Evolutionary conservation across 2,797 vertebrate species (phyloP).

Genomic region (Squalus acanthias): DNA sequence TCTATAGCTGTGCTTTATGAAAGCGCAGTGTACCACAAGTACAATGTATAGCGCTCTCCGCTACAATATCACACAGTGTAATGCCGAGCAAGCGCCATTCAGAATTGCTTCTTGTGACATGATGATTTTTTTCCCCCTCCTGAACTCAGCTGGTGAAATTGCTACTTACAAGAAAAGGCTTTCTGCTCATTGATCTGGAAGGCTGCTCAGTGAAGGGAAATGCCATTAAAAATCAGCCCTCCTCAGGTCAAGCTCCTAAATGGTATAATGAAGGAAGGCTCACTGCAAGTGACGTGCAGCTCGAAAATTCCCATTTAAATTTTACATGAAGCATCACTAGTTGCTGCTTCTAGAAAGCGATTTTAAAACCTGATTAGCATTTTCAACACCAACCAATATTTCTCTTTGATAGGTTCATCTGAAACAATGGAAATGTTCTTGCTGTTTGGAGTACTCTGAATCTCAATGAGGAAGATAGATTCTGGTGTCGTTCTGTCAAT

Average conservation of each 20-base stretch:
- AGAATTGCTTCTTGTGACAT: constrained; percentile 2
- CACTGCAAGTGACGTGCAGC: background rate
- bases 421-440: background rate
- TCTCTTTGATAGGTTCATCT: background rate
- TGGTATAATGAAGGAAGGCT: background rate
- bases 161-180: constrained; percentile 7
- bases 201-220: background rate
- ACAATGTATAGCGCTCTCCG: background rate
- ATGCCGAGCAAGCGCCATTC: background rate
- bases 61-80: background rate
- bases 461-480: background rate
- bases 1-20: background rate
- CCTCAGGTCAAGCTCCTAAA: constrained; percentile 13
- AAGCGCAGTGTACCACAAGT: background rate
- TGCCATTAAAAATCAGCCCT: background rate
- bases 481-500: background rate
- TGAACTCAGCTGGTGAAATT: background rate
- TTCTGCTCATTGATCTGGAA: constrained; percentile 29
- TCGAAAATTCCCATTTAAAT: background rate
- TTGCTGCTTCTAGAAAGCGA: constrained; percentile 15
- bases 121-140: background rate
- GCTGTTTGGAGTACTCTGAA: background rate
- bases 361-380: constrained; percentile 3
- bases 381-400: constrained; percentile 4
- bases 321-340: constrained; percentile 1